Evolutionary conservation across 2,888 invertebrate species (phyloP).

Genomic region (Bombylius discolor): DNA sequence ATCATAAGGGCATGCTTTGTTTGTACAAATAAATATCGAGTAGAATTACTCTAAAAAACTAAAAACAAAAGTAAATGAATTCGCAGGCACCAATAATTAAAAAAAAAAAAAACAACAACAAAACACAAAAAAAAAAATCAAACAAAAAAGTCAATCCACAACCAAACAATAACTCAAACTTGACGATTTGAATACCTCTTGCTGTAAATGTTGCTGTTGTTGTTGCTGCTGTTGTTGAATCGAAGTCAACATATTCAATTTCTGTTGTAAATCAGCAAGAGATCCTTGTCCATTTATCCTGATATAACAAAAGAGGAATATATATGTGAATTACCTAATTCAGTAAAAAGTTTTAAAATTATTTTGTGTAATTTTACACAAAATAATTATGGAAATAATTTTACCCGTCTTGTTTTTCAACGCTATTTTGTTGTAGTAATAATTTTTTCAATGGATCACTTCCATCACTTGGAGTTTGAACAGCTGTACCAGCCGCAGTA

Average conservation of each 20-base stretch:
- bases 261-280: conserved; percentile 45
- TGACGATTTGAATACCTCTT: conserved; percentile 1
- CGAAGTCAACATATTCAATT: conserved; percentile 40
- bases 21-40: too few species aligned
- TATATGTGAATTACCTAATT: too few species aligned
- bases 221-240: conserved; percentile 6
- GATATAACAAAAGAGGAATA: background rate
- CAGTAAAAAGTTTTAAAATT: too few species aligned
- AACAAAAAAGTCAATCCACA: background rate
- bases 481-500: conserved; percentile 16
- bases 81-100: too few species aligned
- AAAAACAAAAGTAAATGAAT: too few species aligned
- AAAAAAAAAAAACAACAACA: too few species aligned
- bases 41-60: too few species aligned
- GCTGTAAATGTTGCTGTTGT: conserved; percentile 15
- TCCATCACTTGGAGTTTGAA: conserved; percentile 17
- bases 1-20: too few species aligned
- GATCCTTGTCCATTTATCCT: background rate
- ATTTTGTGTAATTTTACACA: too few species aligned
- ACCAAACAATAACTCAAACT: conserved; percentile 14
- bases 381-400: background rate
- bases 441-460: conserved; percentile 17
- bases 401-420: conserved; percentile 23
- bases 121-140: too few species aligned
- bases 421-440: conserved; percentile 26